A percentile compares a stretch with the other conserved stretches of the same genome.
These are phyloP conservation scores for Thumatha senex DNA, from an alignment of 2,888 invertebrate species.

Conservation along the genomic window DNA sequence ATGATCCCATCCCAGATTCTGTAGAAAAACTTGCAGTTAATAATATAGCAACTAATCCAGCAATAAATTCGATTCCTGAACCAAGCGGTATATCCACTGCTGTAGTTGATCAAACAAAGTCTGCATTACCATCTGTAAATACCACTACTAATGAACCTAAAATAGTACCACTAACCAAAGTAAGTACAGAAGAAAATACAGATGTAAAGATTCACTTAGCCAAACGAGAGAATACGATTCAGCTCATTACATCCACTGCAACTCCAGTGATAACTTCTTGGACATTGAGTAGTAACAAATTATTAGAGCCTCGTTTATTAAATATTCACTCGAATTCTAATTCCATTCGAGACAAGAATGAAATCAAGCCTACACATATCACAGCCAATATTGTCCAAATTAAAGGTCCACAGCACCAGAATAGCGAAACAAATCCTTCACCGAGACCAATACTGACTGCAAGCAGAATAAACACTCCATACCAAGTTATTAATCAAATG, in stretches of 20 bases:
- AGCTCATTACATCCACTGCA: constrained; percentile 68
- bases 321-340: constrained; percentile 57
- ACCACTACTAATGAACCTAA: constrained; percentile 63
- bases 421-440: constrained; percentile 51
- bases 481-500: constrained; percentile 74
- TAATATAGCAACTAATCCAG: constrained; percentile 66
- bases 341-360: constrained; percentile 54
- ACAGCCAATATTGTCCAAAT: constrained; percentile 75
- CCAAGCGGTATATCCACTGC: constrained; percentile 47
- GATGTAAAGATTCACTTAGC: constrained; percentile 62
- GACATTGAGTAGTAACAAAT: constrained; percentile 77
- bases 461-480: constrained; percentile 63
- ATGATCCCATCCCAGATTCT: constrained; percentile 80
- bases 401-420: constrained; percentile 59
- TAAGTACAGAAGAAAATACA: constrained; percentile 38
- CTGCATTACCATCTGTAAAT: constrained; percentile 34
- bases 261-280: constrained; percentile 84
- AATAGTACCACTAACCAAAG: no score
- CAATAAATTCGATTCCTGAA: constrained; percentile 48
- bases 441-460: constrained; percentile 62
- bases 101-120: constrained; percentile 70
- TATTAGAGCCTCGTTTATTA: constrained; percentile 64
- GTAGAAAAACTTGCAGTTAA: constrained; percentile 64
- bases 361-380: constrained; percentile 66
- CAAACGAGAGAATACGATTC: constrained; percentile 57